Evolutionary conservation across 2,113 vertebrate genomes (phyloP).

Genomic region (Gyps fulvus): DNA sequence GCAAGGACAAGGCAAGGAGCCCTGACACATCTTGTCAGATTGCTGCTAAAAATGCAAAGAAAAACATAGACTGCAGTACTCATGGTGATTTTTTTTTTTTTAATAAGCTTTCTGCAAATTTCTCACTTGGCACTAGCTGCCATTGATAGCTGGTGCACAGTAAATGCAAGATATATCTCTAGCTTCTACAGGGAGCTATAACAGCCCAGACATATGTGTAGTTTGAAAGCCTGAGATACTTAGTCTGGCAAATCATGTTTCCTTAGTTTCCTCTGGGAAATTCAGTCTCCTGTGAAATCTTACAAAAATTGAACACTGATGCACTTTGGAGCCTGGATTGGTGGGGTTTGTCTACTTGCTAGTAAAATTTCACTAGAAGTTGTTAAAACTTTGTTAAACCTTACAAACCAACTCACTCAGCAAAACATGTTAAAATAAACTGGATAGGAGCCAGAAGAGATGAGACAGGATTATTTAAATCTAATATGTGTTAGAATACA

Average conservation of each 20-base stretch:
- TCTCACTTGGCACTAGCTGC: background rate
- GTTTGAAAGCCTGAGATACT: background rate
- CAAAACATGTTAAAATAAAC: slow-evolving; percentile 40
- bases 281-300: background rate
- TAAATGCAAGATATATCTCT: background rate
- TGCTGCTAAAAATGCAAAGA: background rate
- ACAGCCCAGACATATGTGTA: background rate
- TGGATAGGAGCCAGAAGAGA: slow-evolving; percentile 45
- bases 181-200: background rate
- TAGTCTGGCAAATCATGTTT: background rate
- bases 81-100: background rate
- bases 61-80: background rate
- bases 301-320: background rate
- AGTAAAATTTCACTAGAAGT: background rate
- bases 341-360: background rate
- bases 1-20: background rate
- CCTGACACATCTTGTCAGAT: background rate
- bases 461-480: slow-evolving; percentile 66
- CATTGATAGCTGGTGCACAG: background rate
- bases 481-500: slow-evolving; percentile 66
- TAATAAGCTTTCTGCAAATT: background rate
- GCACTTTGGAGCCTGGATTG: background rate
- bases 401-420: slow-evolving; percentile 13
- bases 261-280: background rate
- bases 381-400: slow-evolving; percentile 12